Conservation (phyloP, 1,140 invertebrate genomes). For the Leptopilina boulardi region DNA sequence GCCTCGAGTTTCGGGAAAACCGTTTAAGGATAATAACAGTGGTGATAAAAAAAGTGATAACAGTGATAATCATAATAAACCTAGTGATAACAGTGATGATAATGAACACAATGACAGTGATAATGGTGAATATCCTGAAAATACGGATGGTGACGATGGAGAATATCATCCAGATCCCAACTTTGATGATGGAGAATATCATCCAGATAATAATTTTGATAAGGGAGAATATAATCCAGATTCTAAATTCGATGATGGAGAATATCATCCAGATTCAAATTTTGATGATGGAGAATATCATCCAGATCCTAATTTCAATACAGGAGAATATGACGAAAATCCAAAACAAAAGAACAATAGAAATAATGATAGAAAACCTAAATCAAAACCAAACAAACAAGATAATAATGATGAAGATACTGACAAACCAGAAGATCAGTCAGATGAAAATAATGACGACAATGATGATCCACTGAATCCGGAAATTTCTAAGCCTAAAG, state of each 20-base stretch:
- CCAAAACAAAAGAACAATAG: background rate
- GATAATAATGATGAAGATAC: background rate
- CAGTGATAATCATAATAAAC: background rate
- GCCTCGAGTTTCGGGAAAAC: conserved; percentile 1
- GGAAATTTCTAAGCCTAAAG: too few relatives aligned
- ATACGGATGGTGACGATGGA: background rate
- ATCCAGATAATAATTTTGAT: background rate
- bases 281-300: background rate
- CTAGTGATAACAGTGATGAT: background rate
- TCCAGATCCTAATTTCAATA: background rate
- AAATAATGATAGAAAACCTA: background rate
- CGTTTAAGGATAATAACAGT: background rate
- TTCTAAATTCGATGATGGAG: background rate
- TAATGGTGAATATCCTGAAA: background rate
- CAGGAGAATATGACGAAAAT: conserved; percentile 2
- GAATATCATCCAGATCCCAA: background rate
- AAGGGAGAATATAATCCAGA: background rate
- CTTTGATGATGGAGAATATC: background rate
- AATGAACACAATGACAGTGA: background rate
- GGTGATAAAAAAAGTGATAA: background rate
- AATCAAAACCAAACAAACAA: background rate
- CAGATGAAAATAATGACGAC: too few relatives aligned
- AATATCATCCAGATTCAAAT: background rate
- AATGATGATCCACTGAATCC: too few relatives aligned
- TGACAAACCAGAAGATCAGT: background rate